Percentiles rank a stretch among this genome's conserved stretches.
Evolutionary conservation across 2,113 vertebrate genomes (phyloP).

Genomic region (Bubalus kerabau): DNA sequence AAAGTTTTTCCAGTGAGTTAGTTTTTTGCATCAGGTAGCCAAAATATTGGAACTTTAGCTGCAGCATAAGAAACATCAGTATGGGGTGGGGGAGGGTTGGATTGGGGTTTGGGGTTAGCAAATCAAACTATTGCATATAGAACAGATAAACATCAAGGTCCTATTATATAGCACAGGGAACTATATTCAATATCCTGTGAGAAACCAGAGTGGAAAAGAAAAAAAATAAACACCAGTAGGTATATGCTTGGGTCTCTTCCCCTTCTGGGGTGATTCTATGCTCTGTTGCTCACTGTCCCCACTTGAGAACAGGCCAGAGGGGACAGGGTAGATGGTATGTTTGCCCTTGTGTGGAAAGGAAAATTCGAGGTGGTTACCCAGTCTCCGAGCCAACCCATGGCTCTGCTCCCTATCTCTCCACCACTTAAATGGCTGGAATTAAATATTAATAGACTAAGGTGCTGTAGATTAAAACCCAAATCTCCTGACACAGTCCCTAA

Average conservation of each 20-base stretch:
- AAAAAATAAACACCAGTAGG: background rate
- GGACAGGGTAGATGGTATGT: background rate
- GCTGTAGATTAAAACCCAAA: constrained; percentile 45
- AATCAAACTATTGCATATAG: background rate
- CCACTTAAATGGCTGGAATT: constrained; percentile 21
- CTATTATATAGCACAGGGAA: background rate
- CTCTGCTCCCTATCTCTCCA: background rate
- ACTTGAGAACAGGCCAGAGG: background rate
- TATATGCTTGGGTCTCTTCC: background rate
- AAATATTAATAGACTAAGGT: constrained; percentile 61
- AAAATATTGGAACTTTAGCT: background rate
- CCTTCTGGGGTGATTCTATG: background rate
- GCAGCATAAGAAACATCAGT: background rate
- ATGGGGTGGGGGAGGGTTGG: background rate
- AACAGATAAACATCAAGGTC: background rate
- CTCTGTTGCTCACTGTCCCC: background rate
- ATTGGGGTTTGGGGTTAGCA: background rate
- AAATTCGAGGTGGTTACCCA: background rate
- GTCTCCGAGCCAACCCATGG: background rate
- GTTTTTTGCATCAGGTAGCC: background rate
- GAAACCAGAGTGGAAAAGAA: background rate
- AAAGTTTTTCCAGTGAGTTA: background rate
- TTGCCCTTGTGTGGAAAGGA: background rate
- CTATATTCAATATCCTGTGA: background rate
- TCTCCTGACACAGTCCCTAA: constrained; percentile 46